Evolutionary conservation across 2,888 invertebrate species (phyloP).

Genomic region (Philaethria dido): DNA sequence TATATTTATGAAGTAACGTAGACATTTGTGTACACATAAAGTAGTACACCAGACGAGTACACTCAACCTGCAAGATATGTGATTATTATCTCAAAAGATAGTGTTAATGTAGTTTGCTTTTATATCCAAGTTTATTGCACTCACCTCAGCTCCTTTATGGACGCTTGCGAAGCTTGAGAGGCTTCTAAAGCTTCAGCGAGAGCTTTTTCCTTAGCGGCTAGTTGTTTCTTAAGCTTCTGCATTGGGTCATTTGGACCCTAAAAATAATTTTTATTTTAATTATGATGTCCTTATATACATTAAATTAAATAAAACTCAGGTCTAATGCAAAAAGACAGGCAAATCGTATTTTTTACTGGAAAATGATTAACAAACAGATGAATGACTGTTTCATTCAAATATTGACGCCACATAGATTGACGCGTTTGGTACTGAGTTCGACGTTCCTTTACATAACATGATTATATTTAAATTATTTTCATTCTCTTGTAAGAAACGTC

Average conservation of each 20-base stretch:
- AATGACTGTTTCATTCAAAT: too few relatives aligned
- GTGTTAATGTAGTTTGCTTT: neutral
- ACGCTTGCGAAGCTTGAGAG: conserved; percentile 89
- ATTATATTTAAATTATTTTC: too few relatives aligned
- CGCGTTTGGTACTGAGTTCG: too few relatives aligned
- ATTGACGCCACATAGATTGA: too few relatives aligned
- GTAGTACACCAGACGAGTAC: neutral
- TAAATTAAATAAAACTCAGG: too few relatives aligned
- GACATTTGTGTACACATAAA: neutral
- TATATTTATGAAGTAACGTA: neutral
- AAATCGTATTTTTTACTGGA: too few relatives aligned
- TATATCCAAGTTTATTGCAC: conserved; percentile 12
- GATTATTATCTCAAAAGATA: conserved; percentile 9
- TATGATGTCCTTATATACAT: too few relatives aligned
- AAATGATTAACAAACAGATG: too few relatives aligned
- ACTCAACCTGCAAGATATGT: neutral
- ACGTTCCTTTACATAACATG: too few relatives aligned
- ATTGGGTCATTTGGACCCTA: conserved; percentile 92
- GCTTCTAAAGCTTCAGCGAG: conserved; percentile 90
- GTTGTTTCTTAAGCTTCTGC: conserved; percentile 93
- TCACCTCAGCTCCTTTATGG: conserved; percentile 89
- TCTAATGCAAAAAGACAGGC: too few relatives aligned
- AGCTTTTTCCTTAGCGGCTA: conserved; percentile 93
- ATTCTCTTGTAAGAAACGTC: too few relatives aligned
- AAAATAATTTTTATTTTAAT: conserved; percentile 16